Conservation (phyloP, 2,888 invertebrate species). For the Pollenia amentaria region DNA sequence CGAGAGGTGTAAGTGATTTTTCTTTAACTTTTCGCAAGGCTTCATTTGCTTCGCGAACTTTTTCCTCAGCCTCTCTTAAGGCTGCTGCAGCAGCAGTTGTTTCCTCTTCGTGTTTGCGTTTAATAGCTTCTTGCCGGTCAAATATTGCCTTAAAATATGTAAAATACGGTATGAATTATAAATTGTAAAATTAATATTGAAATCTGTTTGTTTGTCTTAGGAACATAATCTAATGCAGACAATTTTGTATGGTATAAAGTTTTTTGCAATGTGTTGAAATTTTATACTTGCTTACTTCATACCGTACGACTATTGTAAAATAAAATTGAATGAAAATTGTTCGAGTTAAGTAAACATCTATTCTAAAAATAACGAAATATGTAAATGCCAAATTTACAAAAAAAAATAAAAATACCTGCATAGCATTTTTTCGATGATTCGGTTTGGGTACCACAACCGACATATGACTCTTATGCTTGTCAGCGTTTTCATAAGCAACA, state of each 20-base stretch:
- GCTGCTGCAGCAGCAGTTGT: conserved; percentile 78
- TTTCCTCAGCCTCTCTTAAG: conserved; percentile 82
- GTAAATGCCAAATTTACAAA: not conserved
- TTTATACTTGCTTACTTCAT: no score
- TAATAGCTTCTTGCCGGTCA: conserved; percentile 80
- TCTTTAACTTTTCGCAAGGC: conserved; percentile 81
- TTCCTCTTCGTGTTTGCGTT: conserved; percentile 79
- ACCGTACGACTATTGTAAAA: no score
- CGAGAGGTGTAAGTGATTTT: conserved; percentile 80
- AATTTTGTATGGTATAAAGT: no score
- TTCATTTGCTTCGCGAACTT: conserved; percentile 82
- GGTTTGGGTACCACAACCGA: conserved; percentile 85
- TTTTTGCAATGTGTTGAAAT: no score
- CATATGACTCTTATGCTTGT: conserved; percentile 82
- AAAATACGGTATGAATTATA: not conserved
- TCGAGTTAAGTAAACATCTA: no score
- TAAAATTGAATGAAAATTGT: no score
- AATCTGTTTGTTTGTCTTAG: not conserved
- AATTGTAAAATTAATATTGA: no score
- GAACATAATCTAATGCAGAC: no score
- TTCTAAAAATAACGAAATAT: no score
- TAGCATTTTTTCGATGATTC: conserved; percentile 86
- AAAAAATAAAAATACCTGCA: conserved; percentile 82
- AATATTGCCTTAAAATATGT: conserved; percentile 79
- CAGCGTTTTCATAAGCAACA: conserved; percentile 89